Evolutionary conservation across 2,797 vertebrate species (phyloP), one percentile per base, ranked within the genome.

Genomic region (Gymnothorax reevesii): DNA sequence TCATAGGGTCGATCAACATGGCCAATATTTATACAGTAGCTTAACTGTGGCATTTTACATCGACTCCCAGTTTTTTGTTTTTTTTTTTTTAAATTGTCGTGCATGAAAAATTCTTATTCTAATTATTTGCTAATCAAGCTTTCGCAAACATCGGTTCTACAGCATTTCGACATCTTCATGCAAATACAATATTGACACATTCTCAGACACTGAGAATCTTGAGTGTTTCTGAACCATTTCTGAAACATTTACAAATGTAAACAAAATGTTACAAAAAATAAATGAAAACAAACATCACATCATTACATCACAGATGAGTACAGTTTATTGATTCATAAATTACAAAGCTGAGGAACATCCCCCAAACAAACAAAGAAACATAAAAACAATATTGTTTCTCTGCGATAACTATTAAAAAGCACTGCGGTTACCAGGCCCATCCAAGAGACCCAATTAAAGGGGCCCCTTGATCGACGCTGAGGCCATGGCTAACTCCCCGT

Each of bases 321-420:
- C 55, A 87, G 15, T 87, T 87, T 87, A 87, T 87, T 87, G 42
- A 52, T 83, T 83, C 54, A 8, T 82, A 82, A n/a, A 25, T 59
- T 42, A 83, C 54, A 83, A n/a, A 42, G 82, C 54, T 83, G n/a
- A 25, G 69, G 33, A 64, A 20, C 27, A 0, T 33, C 33, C 2
- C 69, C 69, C 69, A n/a, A 8, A 33, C 2, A 62, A 62, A 20
- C 15, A 62, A 62, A 62, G 5, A n/a, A 6, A 66, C 1, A 33
- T 10, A 73, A 33, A 73, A 27, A 33, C 12, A 10, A 79, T 6
- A 79, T 13, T 0, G 20, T 17, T 8, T 79, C 49, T 79, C 49
- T 52, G 20, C 6, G 42, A 9, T 54, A 54, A 79, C 42, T 79
- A 20, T 79, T 8, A 49, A 10, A 55, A 22, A 79, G 33, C 17